Conservation (phyloP, 2,797 vertebrate species). For the Alosa sapidissima region DNA sequence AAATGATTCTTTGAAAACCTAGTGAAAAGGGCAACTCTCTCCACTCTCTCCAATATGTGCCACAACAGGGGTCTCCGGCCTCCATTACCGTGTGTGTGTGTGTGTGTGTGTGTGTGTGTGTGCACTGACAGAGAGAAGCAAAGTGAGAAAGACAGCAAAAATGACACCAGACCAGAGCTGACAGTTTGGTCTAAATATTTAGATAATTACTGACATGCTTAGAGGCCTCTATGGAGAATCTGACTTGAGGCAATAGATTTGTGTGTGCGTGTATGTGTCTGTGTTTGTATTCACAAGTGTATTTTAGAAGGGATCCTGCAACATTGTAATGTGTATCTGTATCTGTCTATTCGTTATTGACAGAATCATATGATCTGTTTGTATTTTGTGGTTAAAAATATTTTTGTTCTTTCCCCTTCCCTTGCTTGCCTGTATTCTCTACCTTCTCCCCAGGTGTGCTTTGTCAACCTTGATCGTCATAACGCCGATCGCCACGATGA, state of each 20-base stretch:
- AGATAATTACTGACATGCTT: background rate
- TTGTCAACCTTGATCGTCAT: conserved; percentile 86
- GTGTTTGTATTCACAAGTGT: background rate
- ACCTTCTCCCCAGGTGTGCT: conserved; percentile 82
- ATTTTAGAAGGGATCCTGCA: background rate
- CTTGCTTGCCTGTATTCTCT: background rate
- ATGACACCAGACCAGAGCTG: background rate
- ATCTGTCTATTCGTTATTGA: background rate
- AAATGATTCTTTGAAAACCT: background rate
- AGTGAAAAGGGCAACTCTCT: background rate
- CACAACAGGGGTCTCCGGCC: background rate
- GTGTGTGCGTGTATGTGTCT: background rate
- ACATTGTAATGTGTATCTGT: no score
- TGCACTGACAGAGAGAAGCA: background rate
- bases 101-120: background rate
- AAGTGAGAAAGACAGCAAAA: background rate
- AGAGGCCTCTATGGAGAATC: background rate
- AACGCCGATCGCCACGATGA: conserved; percentile 75
- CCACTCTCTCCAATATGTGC: background rate
- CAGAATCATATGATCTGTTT: background rate
- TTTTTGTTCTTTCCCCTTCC: background rate
- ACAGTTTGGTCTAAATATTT: background rate
- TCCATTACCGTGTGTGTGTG: background rate
- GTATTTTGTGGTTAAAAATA: background rate
- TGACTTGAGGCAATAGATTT: background rate